Conservation (phyloP, 2,888 invertebrate genomes). For the Sarcophaga carnaria region DNA sequence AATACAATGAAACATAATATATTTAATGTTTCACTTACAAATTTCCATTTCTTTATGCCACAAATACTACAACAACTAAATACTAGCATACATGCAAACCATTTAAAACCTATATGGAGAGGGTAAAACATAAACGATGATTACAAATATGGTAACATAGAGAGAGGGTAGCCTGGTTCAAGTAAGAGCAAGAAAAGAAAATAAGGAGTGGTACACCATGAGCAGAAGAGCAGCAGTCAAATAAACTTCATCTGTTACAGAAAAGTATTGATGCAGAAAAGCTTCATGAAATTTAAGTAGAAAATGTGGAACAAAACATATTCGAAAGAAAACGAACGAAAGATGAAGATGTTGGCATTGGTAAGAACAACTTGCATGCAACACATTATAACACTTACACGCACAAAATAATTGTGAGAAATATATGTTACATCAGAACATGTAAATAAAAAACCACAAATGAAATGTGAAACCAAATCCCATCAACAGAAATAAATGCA, state of each 20-base stretch:
- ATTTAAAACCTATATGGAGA: too few relatives aligned
- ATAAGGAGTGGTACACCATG: neutral
- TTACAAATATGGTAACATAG: neutral
- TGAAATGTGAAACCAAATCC: neutral
- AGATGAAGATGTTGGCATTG: neutral
- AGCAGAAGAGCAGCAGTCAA: neutral
- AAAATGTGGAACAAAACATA: neutral
- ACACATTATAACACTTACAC: too few relatives aligned
- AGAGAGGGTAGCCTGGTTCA: neutral
- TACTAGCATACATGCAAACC: too few relatives aligned
- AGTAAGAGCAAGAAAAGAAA: neutral
- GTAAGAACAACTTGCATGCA: too few relatives aligned
- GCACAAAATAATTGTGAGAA: neutral
- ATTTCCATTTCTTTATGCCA: too few relatives aligned
- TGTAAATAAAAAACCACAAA: neutral
- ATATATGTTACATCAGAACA: neutral
- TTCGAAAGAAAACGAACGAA: neutral
- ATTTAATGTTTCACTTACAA: too few relatives aligned
- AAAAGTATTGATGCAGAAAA: conserved; percentile 17
- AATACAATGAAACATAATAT: too few relatives aligned
- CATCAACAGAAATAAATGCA: neutral
- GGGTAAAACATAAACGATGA: too few relatives aligned
- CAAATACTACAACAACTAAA: too few relatives aligned
- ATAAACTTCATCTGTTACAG: conserved; percentile 13
- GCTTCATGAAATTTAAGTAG: conserved; percentile 3